Evolutionary conservation across 2,113 vertebrate species (phyloP), one percentile per base, ranked within the genome.

Genomic region (Lagopus leucura): DNA sequence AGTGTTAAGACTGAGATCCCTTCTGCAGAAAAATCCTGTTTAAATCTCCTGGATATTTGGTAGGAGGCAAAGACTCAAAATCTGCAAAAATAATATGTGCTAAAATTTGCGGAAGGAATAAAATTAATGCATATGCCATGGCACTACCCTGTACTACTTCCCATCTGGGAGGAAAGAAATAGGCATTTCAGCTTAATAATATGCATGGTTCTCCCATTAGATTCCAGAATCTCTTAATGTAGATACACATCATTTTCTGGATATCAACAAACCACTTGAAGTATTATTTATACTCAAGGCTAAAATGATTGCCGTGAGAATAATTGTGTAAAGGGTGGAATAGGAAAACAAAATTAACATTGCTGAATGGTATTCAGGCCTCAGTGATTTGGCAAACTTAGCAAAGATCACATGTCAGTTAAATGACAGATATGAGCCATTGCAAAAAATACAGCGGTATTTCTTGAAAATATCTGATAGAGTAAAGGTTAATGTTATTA

Each of bases 261-360:
- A 85, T 97, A 95, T 94, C 92, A 95, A 95, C 90, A 94, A 94
- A 96, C 74, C 54, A 89, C 77, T 95, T 95, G 92, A 92, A 89
- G 81, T 94, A 94, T 94, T 95, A 89, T 94, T 96, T 96, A 93
- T 91, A 97, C 91, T 96, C 94, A 97, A 94, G 93, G 89, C 91
- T 94, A 93, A 90, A 95, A 94, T 93, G 93, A 92, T 95, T 97
- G 93, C 89, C 92, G 92, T 89, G 89, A 95, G 89, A 95, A 97
- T 95, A 96, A 95, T 95, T 92, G 92, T 93, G 84, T 91, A 95
- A 91, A 95, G 90, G 82, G 89, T 90, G 75, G 42, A 94, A 96
- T 84, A 91, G 93, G 88, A 96, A 97, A 96, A 95, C 95, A 96
- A 94, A 96, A 95, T 97, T 96, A 96, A 94, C 95, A 91, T 90